Base-by-base conservation (phyloP, 2,113 vertebrate species). In the Ctenomys sociabilis region DNA sequence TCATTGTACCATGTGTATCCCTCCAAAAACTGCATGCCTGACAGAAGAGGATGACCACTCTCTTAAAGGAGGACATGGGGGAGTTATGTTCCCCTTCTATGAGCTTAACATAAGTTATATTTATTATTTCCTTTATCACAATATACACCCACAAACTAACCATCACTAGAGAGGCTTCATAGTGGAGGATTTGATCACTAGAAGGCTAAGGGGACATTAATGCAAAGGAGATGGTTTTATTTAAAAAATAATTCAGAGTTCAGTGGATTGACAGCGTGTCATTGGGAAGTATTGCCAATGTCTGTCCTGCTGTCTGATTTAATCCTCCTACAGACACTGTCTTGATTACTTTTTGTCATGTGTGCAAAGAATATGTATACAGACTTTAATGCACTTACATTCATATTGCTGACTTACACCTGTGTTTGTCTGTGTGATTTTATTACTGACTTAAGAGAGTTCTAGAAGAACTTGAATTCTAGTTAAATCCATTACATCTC, bases 401-500 rank as follows among this genome's bases (percentile, higher is more conserved):
- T 54, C 3, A 66, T 28, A 57, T 37, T 81, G 11, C 17, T 94
- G 40, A 37, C 4, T 64, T 92, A 85, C 0, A 82, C 24, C 26
- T 80, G 24, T n/a, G 37, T 91, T 82, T 83, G 30, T 35, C 37
- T 93, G 85, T 83, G 2, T 87, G 75, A 63, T 70, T 85, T 83
- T 26, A 52, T 59, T 82, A 16, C 13, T 87, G 35, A 43, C 49
- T 77, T 64, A 57, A 40, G 81, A 77, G 5, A 90, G 61, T 70
- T 64, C 59, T 28, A 64, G 37, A 37, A 90, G 49, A 95, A 43
- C 43, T 73, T 89, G 63, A 78, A 75, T 85, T 87, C 70, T 49
- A 66, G 43, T 88, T 88, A 89, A 90, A 92, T 85, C 40, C 73
- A 43, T 70, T 92, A 93, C 32, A 77, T 61, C 96, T 95, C 96